A percentile compares a stretch with the other conserved stretches of the same genome.
These are phyloP conservation scores for Phainopepla nitens DNA, from an alignment of 2,113 vertebrate species.

Conservation along the genomic window DNA sequence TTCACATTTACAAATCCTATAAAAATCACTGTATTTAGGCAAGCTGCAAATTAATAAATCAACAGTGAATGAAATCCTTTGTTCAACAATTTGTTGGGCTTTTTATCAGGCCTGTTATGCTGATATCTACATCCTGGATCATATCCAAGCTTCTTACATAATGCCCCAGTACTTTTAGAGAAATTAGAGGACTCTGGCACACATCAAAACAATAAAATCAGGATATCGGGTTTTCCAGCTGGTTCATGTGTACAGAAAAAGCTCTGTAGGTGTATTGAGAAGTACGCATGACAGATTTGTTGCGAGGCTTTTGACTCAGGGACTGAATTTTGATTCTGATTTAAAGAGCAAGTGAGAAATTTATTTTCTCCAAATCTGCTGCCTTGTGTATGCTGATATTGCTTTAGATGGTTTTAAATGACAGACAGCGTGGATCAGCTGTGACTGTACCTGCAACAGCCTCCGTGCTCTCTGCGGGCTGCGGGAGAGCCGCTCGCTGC, in stretches of 20 bases:
- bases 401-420: background rate
- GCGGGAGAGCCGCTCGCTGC: background rate
- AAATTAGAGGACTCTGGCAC: background rate
- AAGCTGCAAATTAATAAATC: background rate
- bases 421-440: background rate
- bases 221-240: background rate
- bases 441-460: background rate
- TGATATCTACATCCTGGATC: background rate
- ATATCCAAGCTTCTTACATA: background rate
- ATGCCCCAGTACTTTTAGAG: background rate
- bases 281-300: background rate
- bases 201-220: background rate
- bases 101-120: background rate
- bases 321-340: background rate
- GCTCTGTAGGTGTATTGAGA: background rate
- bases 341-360: background rate
- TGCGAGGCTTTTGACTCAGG: background rate
- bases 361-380: background rate
- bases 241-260: background rate
- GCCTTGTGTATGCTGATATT: fast-evolving
- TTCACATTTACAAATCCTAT: background rate
- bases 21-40: background rate
- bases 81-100: background rate
- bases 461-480: background rate
- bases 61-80: slow-evolving; percentile 6